phyloP scores from a whole-genome alignment of 2,797 vertebrate species.

The Parambassis ranga region DNA sequence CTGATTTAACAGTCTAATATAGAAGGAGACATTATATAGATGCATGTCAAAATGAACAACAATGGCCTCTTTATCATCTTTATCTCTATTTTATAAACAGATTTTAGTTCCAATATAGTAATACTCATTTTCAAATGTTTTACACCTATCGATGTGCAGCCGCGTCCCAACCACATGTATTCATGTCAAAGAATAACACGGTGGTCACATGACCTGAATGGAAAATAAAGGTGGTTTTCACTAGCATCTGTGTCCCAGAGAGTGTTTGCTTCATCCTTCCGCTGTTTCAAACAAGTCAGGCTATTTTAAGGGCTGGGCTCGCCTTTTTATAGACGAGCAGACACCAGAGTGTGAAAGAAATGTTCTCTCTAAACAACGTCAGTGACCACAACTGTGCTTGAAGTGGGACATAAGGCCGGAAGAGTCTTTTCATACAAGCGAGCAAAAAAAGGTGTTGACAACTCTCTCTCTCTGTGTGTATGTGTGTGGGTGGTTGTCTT shows the following conservation, averaged over 20 bases:
- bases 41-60: too few species aligned
- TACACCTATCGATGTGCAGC: background rate
- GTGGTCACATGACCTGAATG: conserved; percentile 58
- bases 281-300: conserved; percentile 73
- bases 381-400: conserved; percentile 75
- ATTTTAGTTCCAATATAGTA: too few species aligned
- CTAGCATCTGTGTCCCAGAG: conserved; percentile 62
- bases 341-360: conserved; percentile 77
- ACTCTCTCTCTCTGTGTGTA: conserved; percentile 24
- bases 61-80: too few species aligned
- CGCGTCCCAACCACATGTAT: conserved; percentile 15
- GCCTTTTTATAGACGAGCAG: conserved; percentile 73
- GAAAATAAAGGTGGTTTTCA: conserved; percentile 76
- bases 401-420: conserved; percentile 74
- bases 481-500: conserved; percentile 27
- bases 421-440: conserved; percentile 64
- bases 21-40: too few species aligned
- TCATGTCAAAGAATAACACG: conserved; percentile 51
- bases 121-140: conserved; percentile 16
- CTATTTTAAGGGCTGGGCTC: conserved; percentile 77
- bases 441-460: conserved; percentile 68
- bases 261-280: conserved; percentile 77
- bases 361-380: conserved; percentile 76
- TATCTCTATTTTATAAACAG: too few species aligned
- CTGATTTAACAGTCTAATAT: too few species aligned